Base-by-base conservation (phyloP, 2,113 vertebrate genomes). In the Pollachius pollachius region DNA sequence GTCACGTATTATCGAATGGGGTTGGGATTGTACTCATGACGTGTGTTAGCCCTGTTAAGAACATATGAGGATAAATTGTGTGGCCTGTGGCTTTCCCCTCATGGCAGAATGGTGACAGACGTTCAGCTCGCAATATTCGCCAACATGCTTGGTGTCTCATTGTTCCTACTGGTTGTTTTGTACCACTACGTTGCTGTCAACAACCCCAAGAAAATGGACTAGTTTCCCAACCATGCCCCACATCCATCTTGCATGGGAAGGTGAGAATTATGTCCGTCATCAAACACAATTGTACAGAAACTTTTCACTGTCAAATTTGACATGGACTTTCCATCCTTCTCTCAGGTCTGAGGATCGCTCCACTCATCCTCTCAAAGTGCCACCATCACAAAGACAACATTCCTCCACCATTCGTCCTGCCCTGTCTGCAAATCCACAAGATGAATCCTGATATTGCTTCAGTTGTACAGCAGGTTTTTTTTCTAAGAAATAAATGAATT, bases 121-220 rank as follows among this genome's bases (percentile, higher is more conserved):
- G 96, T 98, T 81, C 96, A 98, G 82, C 93, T 98, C 83, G 97
- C 97, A 69, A 97, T 99, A 75, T 98, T 99, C 64, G 96, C 97
- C 90, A 99, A 99, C 91, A 96, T 99, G 95, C 91, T 98, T 84
- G 97, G 97, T 64, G 96, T 99, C 19, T 99, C 97, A 15, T 94
- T 99, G 34, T 99, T 98, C 90, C 81, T 99, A 52, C 93, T 99
- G 6, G 96, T 99, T 16, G 96, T 98, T 0, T 92, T 99, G 4
- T 98, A 98, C 80, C 97, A 99, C 87, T 98, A 99, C 15, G 97
- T 99, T 81, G 95, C 97, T 7, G 96, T 99, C 70, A 99, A 99
- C 88, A 99, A 99, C 78, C 97, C 96, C 76, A 99, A 97, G 92
- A 97, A 95, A 78, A 93, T 93, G 74, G 97, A 98, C 65, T 97